Conservation (phyloP, 1,140 invertebrate species). For the Medauroidea extradentata region DNA sequence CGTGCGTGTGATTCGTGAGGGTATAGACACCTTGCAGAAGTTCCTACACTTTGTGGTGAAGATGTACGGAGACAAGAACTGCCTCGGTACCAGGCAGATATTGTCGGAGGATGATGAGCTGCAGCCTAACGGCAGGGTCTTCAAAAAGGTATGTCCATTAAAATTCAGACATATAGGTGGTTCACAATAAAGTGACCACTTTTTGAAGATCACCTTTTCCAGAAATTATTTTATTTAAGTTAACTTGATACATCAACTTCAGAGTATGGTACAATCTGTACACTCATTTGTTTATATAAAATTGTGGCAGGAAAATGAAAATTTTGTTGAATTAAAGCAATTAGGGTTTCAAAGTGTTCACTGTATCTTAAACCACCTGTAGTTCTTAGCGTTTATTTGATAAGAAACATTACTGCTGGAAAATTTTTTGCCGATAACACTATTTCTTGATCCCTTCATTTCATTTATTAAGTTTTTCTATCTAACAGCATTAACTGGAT, state of each 20-base stretch:
- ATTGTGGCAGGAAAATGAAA: not conserved
- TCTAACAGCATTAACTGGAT: no score
- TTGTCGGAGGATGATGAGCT: constrained; percentile 87
- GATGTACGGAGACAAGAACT: constrained; percentile 65
- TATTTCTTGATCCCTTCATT: no score
- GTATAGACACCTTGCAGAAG: constrained; percentile 83
- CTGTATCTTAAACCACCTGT: not conserved
- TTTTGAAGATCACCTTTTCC: no score
- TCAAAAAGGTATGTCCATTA: constrained; percentile 84
- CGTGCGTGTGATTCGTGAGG: constrained; percentile 62
- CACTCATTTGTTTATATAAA: no score
- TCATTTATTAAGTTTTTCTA: no score
- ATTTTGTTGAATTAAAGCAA: not conserved
- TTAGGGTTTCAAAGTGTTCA: no score
- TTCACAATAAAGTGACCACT: no score
- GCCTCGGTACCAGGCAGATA: constrained; percentile 87
- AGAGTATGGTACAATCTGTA: not conserved
- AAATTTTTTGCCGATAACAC: no score
- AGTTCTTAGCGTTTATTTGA: not conserved
- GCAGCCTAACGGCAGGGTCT: constrained; percentile 89
- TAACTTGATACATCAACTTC: not conserved
- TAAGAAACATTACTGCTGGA: no score
- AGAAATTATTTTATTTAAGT: not conserved
- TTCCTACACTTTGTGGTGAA: constrained; percentile 74
- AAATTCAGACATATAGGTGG: no score